These are phyloP conservation scores for Molothrus ater DNA, from an alignment of 2,797 vertebrate species.

Conservation along the genomic window DNA sequence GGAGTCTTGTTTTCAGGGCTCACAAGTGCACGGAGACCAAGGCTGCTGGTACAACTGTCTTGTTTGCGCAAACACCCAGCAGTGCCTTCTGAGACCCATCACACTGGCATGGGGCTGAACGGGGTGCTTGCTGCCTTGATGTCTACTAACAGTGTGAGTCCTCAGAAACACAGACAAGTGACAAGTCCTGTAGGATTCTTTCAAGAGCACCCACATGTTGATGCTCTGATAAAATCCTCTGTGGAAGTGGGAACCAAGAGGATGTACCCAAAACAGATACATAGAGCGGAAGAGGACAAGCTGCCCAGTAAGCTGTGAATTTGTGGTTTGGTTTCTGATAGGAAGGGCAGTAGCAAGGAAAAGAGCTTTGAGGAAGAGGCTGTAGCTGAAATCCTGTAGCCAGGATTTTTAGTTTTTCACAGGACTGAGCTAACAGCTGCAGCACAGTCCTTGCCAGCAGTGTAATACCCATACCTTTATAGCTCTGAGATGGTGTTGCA, in stretches of 20 bases:
- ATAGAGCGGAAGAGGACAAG: not conserved
- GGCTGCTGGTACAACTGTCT: not conserved
- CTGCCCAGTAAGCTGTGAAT: not conserved
- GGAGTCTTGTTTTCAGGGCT: not conserved
- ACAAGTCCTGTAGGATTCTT: not conserved
- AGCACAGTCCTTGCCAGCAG: not conserved
- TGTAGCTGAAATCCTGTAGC: not conserved
- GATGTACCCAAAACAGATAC: not conserved
- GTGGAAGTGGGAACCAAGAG: not conserved
- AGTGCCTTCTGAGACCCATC: not conserved
- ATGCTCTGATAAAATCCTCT: not conserved
- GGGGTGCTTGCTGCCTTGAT: not conserved
- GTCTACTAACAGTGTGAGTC: not conserved
- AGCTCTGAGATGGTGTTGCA: not conserved
- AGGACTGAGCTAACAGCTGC: not conserved
- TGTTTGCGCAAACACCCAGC: not conserved
- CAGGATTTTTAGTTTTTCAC: not conserved
- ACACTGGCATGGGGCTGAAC: fast-evolving
- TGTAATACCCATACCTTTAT: not conserved
- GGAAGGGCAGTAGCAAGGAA: not conserved
- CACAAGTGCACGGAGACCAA: not conserved
- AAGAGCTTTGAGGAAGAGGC: not conserved
- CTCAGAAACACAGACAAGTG: not conserved
- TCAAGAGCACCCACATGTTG: not conserved
- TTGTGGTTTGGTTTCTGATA: not conserved